A percentile compares a stretch with the other conserved stretches of the same genome.
phyloP scores from a whole-genome alignment of 2,113 vertebrate genomes.

The Excalfactoria chinensis region DNA sequence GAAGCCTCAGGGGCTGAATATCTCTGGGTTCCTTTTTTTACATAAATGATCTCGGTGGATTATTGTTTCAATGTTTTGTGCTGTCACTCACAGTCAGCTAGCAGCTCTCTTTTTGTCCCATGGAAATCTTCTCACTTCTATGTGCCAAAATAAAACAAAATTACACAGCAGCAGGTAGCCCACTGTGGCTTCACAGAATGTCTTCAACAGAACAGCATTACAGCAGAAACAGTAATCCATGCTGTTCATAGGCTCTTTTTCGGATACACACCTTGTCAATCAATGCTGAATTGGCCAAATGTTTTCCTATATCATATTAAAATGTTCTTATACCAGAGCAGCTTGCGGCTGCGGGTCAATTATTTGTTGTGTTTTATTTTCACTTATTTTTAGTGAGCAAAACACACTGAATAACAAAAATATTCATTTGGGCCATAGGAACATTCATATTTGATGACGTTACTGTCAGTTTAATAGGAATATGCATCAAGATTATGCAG shows the following conservation, averaged over 20 bases:
- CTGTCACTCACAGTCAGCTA: constrained; percentile 48
- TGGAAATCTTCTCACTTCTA: constrained; percentile 16
- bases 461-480: neutral
- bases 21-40: constrained; percentile 43
- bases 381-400: neutral
- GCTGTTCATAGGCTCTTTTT: neutral
- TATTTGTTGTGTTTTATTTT: neutral
- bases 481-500: neutral
- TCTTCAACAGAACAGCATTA: constrained; percentile 1
- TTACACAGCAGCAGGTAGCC: neutral
- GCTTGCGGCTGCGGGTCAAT: neutral
- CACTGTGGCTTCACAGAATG: neutral
- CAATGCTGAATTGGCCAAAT: neutral
- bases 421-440: neutral
- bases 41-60: constrained; percentile 37
- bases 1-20: constrained; percentile 56
- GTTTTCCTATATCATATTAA: neutral
- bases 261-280: neutral
- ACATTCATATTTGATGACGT: constrained; percentile 11
- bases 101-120: constrained; percentile 12
- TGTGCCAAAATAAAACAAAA: constrained; percentile 55
- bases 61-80: constrained; percentile 47
- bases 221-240: neutral
- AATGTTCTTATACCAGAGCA: neutral
- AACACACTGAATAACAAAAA: neutral